Evolutionary conservation across 2,797 vertebrate genomes (phyloP), one percentile per base, ranked within the genome.

Genomic region (Cossypha dichroa): DNA sequence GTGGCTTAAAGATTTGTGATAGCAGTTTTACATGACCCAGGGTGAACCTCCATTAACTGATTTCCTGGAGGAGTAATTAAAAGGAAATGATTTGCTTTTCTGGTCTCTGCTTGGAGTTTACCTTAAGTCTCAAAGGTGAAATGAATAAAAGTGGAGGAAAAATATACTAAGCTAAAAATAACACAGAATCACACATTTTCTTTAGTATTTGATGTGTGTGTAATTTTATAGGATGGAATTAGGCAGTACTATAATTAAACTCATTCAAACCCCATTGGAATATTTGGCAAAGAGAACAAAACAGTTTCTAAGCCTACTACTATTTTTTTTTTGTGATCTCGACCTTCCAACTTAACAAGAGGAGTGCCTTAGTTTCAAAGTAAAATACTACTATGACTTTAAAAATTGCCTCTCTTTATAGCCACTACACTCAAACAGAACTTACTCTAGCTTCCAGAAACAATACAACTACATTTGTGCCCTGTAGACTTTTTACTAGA

Each of bases 61-160:
- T 97, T 97, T 97, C 96, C 96, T 97, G 91, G 29, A 95, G 95
- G 96, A 97, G 81, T 96, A 96, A 97, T 97, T 97, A 96, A 96
- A 97, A 96, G 88, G 94, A 96, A 97, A 96, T 97, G 13, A 97
- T 97, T 97, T 97, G 94, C 64, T 96, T 96, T 97, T 96, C 92
- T 97, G 78, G 88, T 95, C 81, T 96, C 51, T 89, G 29, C 36
- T 85, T 91, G 51, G 63, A 86, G 77, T 97, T 97, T 97, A 88
- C 49, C 54, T 95, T 96, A 89, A 75, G 83, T 96, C 96, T 96
- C 96, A 86, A 56, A 93, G 83, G 96, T 81, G 84, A 96, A 85
- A 94, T 96, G 85, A 97, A 94, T 93, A 89, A 96, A 97, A 96
- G 85, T 94, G 73, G 60, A 90, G 75, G 67, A 88, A 72, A 94